Conservation (phyloP, 2,888 invertebrate species). For the Lypha dubia region DNA sequence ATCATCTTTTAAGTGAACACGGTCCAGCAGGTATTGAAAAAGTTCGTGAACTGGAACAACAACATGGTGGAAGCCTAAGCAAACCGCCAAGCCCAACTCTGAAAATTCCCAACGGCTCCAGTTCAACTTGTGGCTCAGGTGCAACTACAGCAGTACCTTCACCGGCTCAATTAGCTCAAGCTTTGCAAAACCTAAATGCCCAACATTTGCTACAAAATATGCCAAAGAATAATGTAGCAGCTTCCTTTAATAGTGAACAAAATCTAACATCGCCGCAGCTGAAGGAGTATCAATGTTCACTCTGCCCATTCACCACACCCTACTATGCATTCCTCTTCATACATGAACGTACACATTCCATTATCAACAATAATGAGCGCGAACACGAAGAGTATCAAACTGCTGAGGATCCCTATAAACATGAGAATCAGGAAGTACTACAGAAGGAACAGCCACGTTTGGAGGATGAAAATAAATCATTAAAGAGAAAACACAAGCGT, state of each 20-base stretch:
- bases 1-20: slow-evolving; percentile 94
- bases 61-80: slow-evolving; percentile 75
- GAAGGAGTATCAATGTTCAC: slow-evolving; percentile 94
- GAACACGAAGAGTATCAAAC: slow-evolving; percentile 44
- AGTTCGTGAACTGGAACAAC: slow-evolving; percentile 81
- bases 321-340: slow-evolving; percentile 95
- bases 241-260: slow-evolving; percentile 73
- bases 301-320: slow-evolving; percentile 94
- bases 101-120: slow-evolving; percentile 83
- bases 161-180: slow-evolving; percentile 81
- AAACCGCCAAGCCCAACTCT: slow-evolving; percentile 82
- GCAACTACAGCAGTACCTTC: slow-evolving; percentile 72
- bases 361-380: slow-evolving; percentile 77
- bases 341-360: slow-evolving; percentile 93
- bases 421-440: slow-evolving; percentile 51
- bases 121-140: slow-evolving; percentile 35
- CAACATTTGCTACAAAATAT: slow-evolving; percentile 80
- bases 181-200: slow-evolving; percentile 79
- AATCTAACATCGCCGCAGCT: slow-evolving; percentile 80
- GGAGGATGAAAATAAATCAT: neutral
- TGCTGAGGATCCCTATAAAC: slow-evolving; percentile 8
- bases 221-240: slow-evolving; percentile 77
- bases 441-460: neutral
- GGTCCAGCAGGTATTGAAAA: slow-evolving; percentile 85
- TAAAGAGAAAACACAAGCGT: slow-evolving; percentile 4